Base-by-base conservation (phyloP, 2,888 invertebrate genomes). In the Pristionchus maxplancki region DNA sequence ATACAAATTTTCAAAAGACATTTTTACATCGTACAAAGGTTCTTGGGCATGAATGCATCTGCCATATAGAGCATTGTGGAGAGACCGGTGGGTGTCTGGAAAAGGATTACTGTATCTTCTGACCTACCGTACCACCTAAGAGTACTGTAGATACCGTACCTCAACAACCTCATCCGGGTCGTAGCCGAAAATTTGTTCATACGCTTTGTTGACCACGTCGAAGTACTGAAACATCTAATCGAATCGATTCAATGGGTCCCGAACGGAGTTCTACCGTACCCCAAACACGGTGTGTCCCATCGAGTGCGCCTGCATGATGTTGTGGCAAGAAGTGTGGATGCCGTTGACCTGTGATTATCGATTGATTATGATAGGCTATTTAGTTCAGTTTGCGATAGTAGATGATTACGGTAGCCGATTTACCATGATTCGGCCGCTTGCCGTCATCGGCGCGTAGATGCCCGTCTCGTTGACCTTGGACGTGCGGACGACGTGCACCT, bases 371-470 rank as follows among this genome's bases (percentile, higher is more conserved):
- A 74, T 58, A 24, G 4, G 20, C 58, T 58, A 6, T 5, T 58
- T 58, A 24, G 24, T 58, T 2, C 1, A 58, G 20, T 6, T 58
- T 24, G 9, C 2, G 9, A 24, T n/a, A 58, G 9, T 58, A 9
- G n/a, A n/a, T 67, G 67, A 24, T 50, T 15, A 17, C 82, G 9
- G 44, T 44, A 44, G n/a, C 11, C 44, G 17, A 64, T 64, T 85
- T 11, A 93, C 94, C 9, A 94, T 86, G 20, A 94, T 88, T 37
- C 74, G 87, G 74, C 93, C 94, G 34, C 88, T 90, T 17, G 89
- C 81, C 0, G 93, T 93, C 91, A 94, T 92, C 13, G 93, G 93
- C 0, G 93, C 91, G 88, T 92, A 94, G 48, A 94, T 94, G 86
- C 94, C 94, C 31, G 58, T 89, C 84, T 93, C 90, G 20, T 28